phyloP scores from a whole-genome alignment of 1,140 invertebrate species.

The Drosophila nasuta region DNA sequence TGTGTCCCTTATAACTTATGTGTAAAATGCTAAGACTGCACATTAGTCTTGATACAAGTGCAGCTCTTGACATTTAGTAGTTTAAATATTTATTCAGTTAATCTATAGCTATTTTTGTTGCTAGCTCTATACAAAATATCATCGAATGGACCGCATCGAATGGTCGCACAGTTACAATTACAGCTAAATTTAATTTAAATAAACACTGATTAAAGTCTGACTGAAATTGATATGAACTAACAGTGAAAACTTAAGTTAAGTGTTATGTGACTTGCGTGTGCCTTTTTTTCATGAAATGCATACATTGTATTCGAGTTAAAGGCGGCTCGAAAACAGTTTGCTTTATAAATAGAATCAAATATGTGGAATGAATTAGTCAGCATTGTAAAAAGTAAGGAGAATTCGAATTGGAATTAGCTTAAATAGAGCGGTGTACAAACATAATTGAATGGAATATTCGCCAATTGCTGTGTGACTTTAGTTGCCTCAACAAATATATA shows the following conservation, averaged over 20 bases:
- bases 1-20: constrained; percentile 51
- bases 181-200: constrained; percentile 62
- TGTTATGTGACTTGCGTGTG: constrained; percentile 57
- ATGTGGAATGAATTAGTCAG: too few relatives aligned
- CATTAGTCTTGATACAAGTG: constrained; percentile 24
- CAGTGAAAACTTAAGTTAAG: constrained; percentile 51
- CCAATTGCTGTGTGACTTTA: constrained; percentile 1
- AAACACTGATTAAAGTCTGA: constrained; percentile 58
- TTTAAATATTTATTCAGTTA: constrained; percentile 57
- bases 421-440: background rate
- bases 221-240: constrained; percentile 51
- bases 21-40: constrained; percentile 11
- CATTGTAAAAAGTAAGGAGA: background rate
- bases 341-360: too few relatives aligned
- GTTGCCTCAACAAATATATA: background rate
- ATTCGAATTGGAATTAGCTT: background rate
- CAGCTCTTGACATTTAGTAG: constrained; percentile 18
- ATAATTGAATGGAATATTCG: constrained; percentile 10
- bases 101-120: constrained; percentile 39
- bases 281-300: constrained; percentile 40
- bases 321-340: background rate
- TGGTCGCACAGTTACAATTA: constrained; percentile 26
- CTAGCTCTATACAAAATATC: constrained; percentile 40
- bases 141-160: constrained; percentile 16
- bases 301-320: constrained; percentile 2